These are phyloP conservation scores for Matsumyia berberina DNA, from an alignment of 2,888 invertebrate genomes.

Conservation along the genomic window DNA sequence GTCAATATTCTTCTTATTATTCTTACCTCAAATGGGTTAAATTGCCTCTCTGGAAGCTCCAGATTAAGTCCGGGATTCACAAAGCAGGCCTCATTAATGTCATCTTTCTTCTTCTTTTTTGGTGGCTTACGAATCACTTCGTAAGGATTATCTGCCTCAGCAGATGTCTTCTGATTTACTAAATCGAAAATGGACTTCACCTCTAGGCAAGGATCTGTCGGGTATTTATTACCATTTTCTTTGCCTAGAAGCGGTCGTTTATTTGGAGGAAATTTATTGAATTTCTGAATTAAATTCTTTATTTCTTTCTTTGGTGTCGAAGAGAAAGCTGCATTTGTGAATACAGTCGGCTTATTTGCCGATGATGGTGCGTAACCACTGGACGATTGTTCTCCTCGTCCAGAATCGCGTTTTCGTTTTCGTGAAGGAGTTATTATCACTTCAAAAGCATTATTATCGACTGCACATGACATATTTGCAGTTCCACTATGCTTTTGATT, in stretches of 20 bases:
- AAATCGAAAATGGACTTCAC: conserved; percentile 82
- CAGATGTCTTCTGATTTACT: conserved; percentile 47
- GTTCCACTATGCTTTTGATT: conserved; percentile 1
- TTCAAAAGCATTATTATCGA: conserved; percentile 75
- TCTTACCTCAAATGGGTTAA: conserved; percentile 84
- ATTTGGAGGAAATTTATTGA: conserved; percentile 57
- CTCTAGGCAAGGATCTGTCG: conserved; percentile 79
- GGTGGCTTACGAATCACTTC: conserved; percentile 83
- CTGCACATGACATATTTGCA: conserved; percentile 65
- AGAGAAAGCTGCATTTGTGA: conserved; percentile 82
- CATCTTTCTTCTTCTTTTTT: conserved; percentile 82
- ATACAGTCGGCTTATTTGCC: conserved; percentile 56
- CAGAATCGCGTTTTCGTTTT: conserved; percentile 82
- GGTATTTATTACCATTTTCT: conserved; percentile 75
- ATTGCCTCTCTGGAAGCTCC: conserved; percentile 82
- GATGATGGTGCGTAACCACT: background rate
- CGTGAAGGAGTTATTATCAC: conserved; percentile 78
- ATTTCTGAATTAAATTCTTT: conserved; percentile 78
- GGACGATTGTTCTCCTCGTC: conserved; percentile 38
- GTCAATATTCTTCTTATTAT: background rate
- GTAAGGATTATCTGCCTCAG: conserved; percentile 80
- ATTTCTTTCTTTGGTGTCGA: conserved; percentile 82
- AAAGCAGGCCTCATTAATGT: conserved; percentile 81
- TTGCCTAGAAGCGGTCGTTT: conserved; percentile 64
- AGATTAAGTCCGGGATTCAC: conserved; percentile 83